Evolutionary conservation across 2,888 invertebrate genomes (phyloP), one percentile per base, ranked within the genome.

Genomic region (Tenthredo distinguenda): DNA sequence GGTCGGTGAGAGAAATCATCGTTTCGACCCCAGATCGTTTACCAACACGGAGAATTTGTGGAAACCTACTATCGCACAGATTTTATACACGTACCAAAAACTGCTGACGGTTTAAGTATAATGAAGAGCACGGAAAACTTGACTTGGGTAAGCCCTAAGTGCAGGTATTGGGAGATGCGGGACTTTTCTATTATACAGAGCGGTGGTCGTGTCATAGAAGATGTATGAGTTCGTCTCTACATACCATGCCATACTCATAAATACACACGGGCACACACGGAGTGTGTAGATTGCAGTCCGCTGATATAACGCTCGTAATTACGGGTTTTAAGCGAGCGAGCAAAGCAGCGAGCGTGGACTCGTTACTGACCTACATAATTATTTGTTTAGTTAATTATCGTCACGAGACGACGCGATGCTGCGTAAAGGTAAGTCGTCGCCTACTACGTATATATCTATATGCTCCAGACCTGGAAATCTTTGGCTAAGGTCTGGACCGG

Each of bases 331-430:
- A 55, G 47, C 77, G 31, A 40, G 15, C 37, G 62, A 37, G 71
- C 18, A 37, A 34, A 47, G 6, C 37, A 34, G 15, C 43, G 21
- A 43, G n/a, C 77, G 40, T 40, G 5, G 40, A 81, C 40, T 79
- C 26, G 58, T 62, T 37, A 81, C 81, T 81, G 81, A 81, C 81
- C 81, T 81, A 81, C 37, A 81, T 81, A 62, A 62, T 81, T 81
- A 77, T 55, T 77, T 77, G 77, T 77, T 77, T 77, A 15, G 50
- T 77, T 26, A 77, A 77, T 77, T 77, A 77, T 50, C 77, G 40
- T 77, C 12, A 50, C 47, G 31, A 31, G 21, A n/a, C 7, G 50
- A 74, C 12, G 34, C 7, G 68, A 62, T 68, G 76, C 7, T 9
- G 26, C 18, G 47, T 47, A 74, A 21, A 62, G 21, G 21, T 21